phyloP scores from a whole-genome alignment of 2,888 invertebrate species.

The Stenurella melanura region DNA sequence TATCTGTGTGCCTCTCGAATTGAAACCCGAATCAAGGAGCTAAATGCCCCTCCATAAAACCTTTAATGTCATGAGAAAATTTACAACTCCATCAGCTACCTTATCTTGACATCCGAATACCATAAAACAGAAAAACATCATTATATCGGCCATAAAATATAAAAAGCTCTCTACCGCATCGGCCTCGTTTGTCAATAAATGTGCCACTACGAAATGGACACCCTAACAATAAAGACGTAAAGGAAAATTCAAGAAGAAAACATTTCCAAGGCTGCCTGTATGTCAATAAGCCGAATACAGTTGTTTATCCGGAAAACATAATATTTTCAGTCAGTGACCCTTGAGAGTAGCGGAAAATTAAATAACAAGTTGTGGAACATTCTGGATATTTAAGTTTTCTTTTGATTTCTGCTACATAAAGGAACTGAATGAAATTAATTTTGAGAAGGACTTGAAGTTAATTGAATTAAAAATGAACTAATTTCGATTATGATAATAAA shows the following conservation, averaged over 20 bases:
- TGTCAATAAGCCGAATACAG: background rate
- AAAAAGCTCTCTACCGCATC: background rate
- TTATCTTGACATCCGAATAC: conserved; percentile 46
- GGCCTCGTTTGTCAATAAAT: background rate
- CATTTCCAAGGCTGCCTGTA: background rate
- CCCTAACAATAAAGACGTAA: background rate
- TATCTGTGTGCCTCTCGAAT: background rate
- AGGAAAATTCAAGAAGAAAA: background rate
- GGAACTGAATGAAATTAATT: background rate
- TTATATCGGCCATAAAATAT: conserved; percentile 47
- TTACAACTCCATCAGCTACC: conserved; percentile 49
- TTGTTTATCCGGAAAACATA: background rate
- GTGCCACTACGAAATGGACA: background rate
- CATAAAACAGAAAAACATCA: conserved; percentile 46
- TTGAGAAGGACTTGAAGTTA: no score
- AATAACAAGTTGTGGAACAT: background rate
- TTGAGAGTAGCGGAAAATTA: background rate
- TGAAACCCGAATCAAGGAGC: background rate
- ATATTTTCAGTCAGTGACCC: conserved; percentile 3
- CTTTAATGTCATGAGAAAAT: conserved; percentile 37
- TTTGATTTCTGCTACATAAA: background rate
- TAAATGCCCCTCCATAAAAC: background rate
- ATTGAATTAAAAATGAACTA: no score
- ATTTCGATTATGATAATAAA: no score
- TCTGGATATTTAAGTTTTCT: background rate